Base-by-base conservation (phyloP, 2,113 vertebrate genomes). In the Nycticryphes semicollaris region DNA sequence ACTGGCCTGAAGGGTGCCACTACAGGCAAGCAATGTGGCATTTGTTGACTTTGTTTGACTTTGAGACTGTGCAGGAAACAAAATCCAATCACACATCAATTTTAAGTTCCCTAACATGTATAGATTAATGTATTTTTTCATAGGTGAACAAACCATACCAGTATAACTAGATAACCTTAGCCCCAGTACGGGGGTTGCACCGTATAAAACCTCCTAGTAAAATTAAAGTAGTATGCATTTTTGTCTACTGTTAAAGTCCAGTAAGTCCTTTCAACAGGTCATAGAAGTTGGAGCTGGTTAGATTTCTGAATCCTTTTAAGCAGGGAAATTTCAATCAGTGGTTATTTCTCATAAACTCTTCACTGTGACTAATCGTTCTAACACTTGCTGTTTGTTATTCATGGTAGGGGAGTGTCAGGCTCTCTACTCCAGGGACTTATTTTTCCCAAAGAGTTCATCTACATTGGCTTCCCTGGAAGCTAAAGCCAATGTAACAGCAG, bases 401-500 rank as follows among this genome's bases (percentile, higher is more conserved):
- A 79, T 82, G 17, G 48, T 39, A 66, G 45, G 16, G 69, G 53
- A 93, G 37, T 87, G 83, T 82, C 86, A 89, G 69, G 14, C 31
- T 79, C 33, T 92, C 37, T 76, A 43, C 75, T 92, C 62, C 41
- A 63, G 45, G 69, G 86, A 67, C 53, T 94, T 62, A 47, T 75
- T 87, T 88, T 84, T 93, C 81, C 59, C 78, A 72, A 84, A 59
- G 62, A 10, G n/a, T 94, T 95, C 81, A 83, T 87, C 84, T 69
- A 45, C 37, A 37, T 9, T 69, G 45, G 56, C 81, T 89, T 91
- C 84, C 59, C 85, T 92, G 89, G 50, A 91, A 94, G 89, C 63
- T 57, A 83, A 93, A 96, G 69, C 66, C 62, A 85, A 54, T 89
- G 53, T 85, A 93, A 94, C 80, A 95, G 87, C 92, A 93, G 91